Percentiles rank a stretch among this genome's conserved stretches.
Conservation (phyloP, 2,888 invertebrate genomes). For the Seira ritae region DNA sequence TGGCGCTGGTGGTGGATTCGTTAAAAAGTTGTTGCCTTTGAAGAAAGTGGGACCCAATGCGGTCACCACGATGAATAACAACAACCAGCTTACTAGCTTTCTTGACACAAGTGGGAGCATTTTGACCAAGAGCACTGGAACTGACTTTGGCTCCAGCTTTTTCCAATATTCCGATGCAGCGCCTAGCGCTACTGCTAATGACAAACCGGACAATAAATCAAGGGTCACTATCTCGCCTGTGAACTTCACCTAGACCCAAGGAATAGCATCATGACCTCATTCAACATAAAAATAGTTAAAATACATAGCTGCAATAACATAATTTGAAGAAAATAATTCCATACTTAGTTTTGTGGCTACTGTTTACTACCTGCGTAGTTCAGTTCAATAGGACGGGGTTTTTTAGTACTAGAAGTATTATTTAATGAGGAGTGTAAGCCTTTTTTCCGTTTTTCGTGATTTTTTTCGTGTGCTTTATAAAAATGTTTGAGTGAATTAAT, state of each 20-base stretch:
- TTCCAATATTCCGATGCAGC: conserved; percentile 44
- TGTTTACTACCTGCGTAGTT: too few species aligned
- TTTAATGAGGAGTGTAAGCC: too few species aligned
- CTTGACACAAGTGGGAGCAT: conserved; percentile 43
- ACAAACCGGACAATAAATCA: not conserved
- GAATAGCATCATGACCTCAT: too few species aligned
- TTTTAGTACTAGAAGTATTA: too few species aligned
- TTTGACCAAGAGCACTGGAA: conserved; percentile 34
- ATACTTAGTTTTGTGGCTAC: too few species aligned
- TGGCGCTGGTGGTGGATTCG: not conserved
- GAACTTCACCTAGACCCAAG: conserved; percentile 34
- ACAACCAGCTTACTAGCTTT: conserved; percentile 41
- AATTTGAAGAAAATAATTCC: too few species aligned
- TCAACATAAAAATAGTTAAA: not conserved
- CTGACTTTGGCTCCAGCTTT: conserved; percentile 44
- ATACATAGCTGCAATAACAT: too few species aligned
- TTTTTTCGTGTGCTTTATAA: too few species aligned
- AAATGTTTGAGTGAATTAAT: too few species aligned
- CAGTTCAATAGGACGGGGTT: too few species aligned
- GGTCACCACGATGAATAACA: conserved; percentile 4
- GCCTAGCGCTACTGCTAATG: not conserved
- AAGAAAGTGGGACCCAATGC: conserved; percentile 37
- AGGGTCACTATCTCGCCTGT: conserved; percentile 45
- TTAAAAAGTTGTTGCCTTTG: conserved; percentile 26
- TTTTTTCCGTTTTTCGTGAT: too few species aligned